Conservation (phyloP, 2,888 invertebrate species). For the Leptinotarsa tumamoca region DNA sequence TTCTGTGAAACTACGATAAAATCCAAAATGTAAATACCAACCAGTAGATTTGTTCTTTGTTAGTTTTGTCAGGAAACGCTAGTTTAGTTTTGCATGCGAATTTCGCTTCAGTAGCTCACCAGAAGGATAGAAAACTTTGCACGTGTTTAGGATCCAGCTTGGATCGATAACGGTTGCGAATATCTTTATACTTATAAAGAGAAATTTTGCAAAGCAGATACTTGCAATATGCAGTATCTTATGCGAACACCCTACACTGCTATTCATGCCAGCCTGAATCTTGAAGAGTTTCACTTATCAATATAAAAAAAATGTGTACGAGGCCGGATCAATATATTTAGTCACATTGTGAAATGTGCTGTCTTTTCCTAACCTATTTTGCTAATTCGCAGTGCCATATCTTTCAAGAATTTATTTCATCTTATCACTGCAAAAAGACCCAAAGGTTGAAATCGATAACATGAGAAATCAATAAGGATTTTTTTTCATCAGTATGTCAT, state of each 20-base stretch:
- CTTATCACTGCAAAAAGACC: no score
- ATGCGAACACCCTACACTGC: background rate
- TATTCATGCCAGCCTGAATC: background rate
- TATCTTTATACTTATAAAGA: background rate
- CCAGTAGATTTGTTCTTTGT: conserved; percentile 8
- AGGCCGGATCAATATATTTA: conserved; percentile 17
- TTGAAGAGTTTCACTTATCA: background rate
- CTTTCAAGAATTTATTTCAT: no score
- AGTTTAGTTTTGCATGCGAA: conserved; percentile 24
- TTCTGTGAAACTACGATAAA: conserved; percentile 16
- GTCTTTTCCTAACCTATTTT: background rate
- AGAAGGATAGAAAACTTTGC: background rate
- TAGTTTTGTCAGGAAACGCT: conserved; percentile 3
- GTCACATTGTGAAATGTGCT: background rate
- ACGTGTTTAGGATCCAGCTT: conserved; percentile 30
- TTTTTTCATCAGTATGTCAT: no score
- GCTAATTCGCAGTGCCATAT: background rate
- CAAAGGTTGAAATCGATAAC: no score
- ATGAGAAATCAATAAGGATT: no score
- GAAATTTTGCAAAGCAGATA: background rate
- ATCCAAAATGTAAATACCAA: conserved; percentile 33
- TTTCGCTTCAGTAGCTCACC: conserved; percentile 23
- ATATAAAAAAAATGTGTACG: background rate
- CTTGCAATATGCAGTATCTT: background rate
- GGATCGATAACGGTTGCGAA: conserved; percentile 29